Evolutionary conservation across 1,140 invertebrate species (phyloP).

Genomic region (Platyscapa corneri): DNA sequence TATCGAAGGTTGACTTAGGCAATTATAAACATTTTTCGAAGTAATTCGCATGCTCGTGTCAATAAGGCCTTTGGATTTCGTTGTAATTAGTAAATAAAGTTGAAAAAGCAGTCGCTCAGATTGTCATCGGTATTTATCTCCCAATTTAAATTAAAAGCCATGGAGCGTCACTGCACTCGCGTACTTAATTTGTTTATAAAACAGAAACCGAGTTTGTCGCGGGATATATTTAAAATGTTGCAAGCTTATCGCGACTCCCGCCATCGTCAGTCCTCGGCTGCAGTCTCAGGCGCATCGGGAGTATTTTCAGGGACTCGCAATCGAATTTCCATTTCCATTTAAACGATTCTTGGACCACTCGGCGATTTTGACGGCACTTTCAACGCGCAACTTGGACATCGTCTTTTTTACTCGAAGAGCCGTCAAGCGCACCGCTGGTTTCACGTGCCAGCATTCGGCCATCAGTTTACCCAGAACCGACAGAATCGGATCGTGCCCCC

Average conservation of each 20-base stretch:
- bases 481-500: conserved; percentile 83
- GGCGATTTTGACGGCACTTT: conserved; percentile 79
- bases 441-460: conserved; percentile 94
- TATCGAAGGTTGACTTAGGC: not conserved
- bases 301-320: conserved; percentile 63
- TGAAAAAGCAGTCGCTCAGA: not conserved
- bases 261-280: conserved; percentile 68
- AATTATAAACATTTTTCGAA: conserved; percentile 17
- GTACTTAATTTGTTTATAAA: conserved; percentile 34
- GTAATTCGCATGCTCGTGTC: conserved; percentile 24
- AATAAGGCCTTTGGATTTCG: conserved; percentile 18
- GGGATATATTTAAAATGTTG: conserved; percentile 37
- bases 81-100: conserved; percentile 8
- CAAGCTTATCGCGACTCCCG: conserved; percentile 44
- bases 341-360: conserved; percentile 43
- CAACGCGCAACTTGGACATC: conserved; percentile 81
- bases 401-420: conserved; percentile 95
- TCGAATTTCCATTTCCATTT: conserved; percentile 51
- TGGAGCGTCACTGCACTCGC: not conserved
- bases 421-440: conserved; percentile 90
- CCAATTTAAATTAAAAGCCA: conserved; percentile 37
- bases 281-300: conserved; percentile 70
- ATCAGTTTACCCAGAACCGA: conserved; percentile 85
- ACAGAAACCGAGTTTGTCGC: conserved; percentile 28
- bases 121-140: conserved; percentile 16